These are phyloP conservation scores for Vanessa tameamea DNA, from an alignment of 1,140 invertebrate species.

Conservation along the genomic window DNA sequence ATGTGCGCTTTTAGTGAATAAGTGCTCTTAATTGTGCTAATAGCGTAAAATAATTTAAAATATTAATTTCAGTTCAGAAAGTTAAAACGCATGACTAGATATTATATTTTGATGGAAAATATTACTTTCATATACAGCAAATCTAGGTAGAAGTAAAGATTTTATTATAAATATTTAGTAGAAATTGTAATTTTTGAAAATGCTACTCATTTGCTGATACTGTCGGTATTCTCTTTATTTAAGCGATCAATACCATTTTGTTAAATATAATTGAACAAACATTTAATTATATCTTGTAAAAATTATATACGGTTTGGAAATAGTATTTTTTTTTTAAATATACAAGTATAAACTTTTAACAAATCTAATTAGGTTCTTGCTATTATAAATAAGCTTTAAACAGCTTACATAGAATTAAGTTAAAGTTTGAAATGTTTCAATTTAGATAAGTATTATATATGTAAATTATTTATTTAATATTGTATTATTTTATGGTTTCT, in stretches of 20 bases:
- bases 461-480: conserved; percentile 14
- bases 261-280: neutral
- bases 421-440: conserved; percentile 6
- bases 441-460: conserved; percentile 12
- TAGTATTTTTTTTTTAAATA: neutral
- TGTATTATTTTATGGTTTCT: conserved; percentile 23
- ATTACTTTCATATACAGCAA: neutral
- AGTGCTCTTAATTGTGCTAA: conserved; percentile 23
- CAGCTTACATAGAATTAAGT: neutral
- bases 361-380: neutral
- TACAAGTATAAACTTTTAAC: conserved; percentile 1
- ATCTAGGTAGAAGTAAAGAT: neutral
- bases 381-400: conserved; percentile 9
- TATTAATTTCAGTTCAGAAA: conserved; percentile 11
- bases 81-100: conserved; percentile 27
- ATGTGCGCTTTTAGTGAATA: conserved; percentile 28
- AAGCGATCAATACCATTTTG: no score
- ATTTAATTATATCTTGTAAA: neutral
- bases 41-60: conserved; percentile 14
- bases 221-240: no score
- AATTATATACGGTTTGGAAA: neutral
- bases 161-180: conserved; percentile 9
- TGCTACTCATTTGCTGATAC: neutral
- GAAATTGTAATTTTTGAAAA: neutral
- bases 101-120: neutral